Evolutionary conservation across 2,113 vertebrate genomes (phyloP), one percentile per base, ranked within the genome.

Genomic region (Apteryx owenii): DNA sequence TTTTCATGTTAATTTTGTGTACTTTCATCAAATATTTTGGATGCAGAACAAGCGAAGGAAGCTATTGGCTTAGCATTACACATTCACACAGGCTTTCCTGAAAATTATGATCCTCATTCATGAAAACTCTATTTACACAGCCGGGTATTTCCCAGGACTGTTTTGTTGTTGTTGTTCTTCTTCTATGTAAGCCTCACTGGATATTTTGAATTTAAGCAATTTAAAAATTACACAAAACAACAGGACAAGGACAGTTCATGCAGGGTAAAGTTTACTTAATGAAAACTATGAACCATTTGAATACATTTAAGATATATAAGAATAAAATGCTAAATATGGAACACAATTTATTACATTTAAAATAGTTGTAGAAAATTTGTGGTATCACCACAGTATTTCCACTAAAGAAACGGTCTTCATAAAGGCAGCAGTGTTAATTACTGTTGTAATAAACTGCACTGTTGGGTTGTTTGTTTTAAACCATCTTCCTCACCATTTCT

Each of bases 1-100:
- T 90, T 95, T 97, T 96, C 93, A 94, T 93, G 85, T 77, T 96
- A 94, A 97, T 95, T 96, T 95, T 94, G 83, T 96, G 88, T 54
- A 87, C 95, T 96, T 95, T 96, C 92, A 90, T 83, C 96, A 97
- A 94, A 94, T 56, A 83, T 68, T 76, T 91, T 96, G 64, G 90
- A 95, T 70, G 95, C 38, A 86, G 82, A 96, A 97, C 77, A 98
- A 97, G 96, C 88, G 89, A 91, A 95, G 92, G 86, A 65, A 94
- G 89, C 72, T 68, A 86, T 86, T 44, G 11, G 96, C 79, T 81
- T 91, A 87, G 62, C 7, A 6, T 92, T 65, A 88, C 53, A 81
- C 85, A 60, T 95, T 83, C 77, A 95, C 89, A 70, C 12, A 11
- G 70, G 80, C 85, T 92, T 95, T 25, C 9, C 77, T 92, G 91